Evolutionary conservation across 2,113 vertebrate genomes (phyloP), one percentile per base, ranked within the genome.

Genomic region (Sander lucioperca): DNA sequence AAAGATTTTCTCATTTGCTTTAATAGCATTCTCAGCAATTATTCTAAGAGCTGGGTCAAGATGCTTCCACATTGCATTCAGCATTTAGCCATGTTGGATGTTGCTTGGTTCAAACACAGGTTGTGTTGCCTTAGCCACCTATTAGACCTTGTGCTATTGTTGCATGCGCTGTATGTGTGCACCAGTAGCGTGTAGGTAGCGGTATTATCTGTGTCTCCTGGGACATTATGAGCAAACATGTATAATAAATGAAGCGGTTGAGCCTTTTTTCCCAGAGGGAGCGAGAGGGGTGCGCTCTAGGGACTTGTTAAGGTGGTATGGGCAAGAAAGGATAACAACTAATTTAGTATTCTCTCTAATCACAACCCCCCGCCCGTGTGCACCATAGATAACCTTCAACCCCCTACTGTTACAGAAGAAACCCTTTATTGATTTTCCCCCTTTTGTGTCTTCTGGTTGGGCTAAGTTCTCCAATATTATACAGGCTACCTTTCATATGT

Each of bases 281-380:
- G 53, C 27, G 45, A 3, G 33, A 19, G 61, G 12, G 65, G 43
- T 36, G 43, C 39, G 36, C 88, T 77, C 71, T 25, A 6, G 92
- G 91, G 87, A 85, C 90, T 94, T 89, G 87, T 93, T 94, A 92
- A 80, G 77, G 71, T 86, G 68, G 67, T 43, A 21, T 21, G 45
- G 27, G 53, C 9, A 27, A 59, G 62, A 86, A 67, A 68, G 64
- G 39, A 53, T 16, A 23, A 67, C 15, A 30, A 19, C 84, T 89
- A 79, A 90, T 95, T 77, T 78, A 68, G 23, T 86, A 94, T 95
- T 94, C 94, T 85, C 61, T 94, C 63, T 94, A 36, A 92, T 93
- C 72, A 83, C 64, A 74, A 23, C 2, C 23, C 68, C 19, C 50
- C 25, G 23, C 36, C 62, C 61, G 63, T 79, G 72, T 64, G 19